These are phyloP conservation scores for Lepidurus packardi DNA, from an alignment of 1,140 invertebrate genomes.

Conservation along the genomic window DNA sequence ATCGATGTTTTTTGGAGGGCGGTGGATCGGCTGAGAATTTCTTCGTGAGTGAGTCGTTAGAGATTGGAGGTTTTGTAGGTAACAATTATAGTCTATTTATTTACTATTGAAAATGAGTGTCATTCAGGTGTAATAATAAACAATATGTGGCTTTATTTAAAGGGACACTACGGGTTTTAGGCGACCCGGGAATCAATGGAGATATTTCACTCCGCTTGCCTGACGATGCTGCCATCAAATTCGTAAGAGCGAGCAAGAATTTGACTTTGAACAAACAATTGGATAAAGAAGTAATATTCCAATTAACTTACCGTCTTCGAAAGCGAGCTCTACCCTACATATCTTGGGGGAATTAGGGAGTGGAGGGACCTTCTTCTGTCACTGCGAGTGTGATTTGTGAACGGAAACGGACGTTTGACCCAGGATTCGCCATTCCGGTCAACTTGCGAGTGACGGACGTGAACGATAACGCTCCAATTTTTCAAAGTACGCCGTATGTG, in stretches of 20 bases:
- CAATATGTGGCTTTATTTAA: constrained; percentile 33
- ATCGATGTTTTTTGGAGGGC: constrained; percentile 79
- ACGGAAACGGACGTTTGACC: constrained; percentile 41
- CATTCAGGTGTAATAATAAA: background rate
- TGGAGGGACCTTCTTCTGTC: constrained; percentile 71
- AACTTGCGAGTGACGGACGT: constrained; percentile 86
- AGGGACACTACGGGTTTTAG: constrained; percentile 67
- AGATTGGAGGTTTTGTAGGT: constrained; percentile 70
- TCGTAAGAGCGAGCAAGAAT: constrained; percentile 70
- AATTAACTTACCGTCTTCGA: constrained; percentile 22
- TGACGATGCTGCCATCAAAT: constrained; percentile 67
- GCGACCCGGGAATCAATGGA: constrained; percentile 64
- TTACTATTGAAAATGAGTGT: background rate
- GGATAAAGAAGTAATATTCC: constrained; percentile 61
- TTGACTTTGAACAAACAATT: constrained; percentile 66
- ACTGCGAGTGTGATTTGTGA: constrained; percentile 80
- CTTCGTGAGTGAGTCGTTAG: constrained; percentile 76
- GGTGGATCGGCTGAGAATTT: constrained; percentile 84
- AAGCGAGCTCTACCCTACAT: constrained; percentile 23
- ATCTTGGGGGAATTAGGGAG: constrained; percentile 47
- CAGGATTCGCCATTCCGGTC: constrained; percentile 81
- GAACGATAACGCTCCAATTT: constrained; percentile 80
- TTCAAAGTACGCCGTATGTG: constrained; percentile 71
- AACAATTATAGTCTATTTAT: constrained; percentile 37
- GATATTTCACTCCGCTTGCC: constrained; percentile 67